Evolutionary conservation across 2,797 vertebrate species (phyloP), one percentile per base, ranked within the genome.

Genomic region (Bovichtus variegatus): DNA sequence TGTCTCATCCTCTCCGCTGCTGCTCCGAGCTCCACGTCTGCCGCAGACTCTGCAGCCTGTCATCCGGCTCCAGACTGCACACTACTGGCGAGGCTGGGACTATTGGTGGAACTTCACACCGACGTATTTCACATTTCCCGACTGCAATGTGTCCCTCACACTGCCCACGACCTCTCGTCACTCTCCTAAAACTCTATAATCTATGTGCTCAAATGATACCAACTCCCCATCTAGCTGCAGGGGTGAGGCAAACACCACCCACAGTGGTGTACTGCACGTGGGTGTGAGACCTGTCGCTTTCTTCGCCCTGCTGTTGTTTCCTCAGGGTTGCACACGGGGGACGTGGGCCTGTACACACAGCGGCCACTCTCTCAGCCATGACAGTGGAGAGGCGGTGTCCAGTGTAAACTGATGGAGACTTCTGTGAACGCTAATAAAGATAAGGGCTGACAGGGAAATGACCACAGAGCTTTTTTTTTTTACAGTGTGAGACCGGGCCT

Each of bases 401-500:
- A 88, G 79, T 87, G 92, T 96, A 95, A 96, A 96, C 95, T 67
- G 90, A 93, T 89, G 90, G 90, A 95, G 95, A 95, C 95, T 85
- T 96, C 96, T 96, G 95, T 95, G 93, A 96, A 96, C 95, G 90
- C 95, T 95, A 95, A 97, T 99, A 98, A 97, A 99, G 97, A 98
- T 97, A 97, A 96, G 90, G 64, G 63, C 92, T 91, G 94, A 95
- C 91, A 55, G 84, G 82, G 87, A 89, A 91, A 81, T 31, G 23
- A 73, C 65, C 70, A 27, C 59, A 36, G 54, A 29, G 62, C 8
- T 11, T 43, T 58, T 70, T 94, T n/a, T n/a, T 94, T 94, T 94
- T 92, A 94, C 93, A 84, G 86, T 70, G 83, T 73, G 74, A 67
- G 83, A 85, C 64, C 79, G 77, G 86, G 84, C 90, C 87, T 88